These are phyloP conservation scores for Hydrolagus colliei DNA, from an alignment of 2,797 vertebrate genomes.

Conservation along the genomic window DNA sequence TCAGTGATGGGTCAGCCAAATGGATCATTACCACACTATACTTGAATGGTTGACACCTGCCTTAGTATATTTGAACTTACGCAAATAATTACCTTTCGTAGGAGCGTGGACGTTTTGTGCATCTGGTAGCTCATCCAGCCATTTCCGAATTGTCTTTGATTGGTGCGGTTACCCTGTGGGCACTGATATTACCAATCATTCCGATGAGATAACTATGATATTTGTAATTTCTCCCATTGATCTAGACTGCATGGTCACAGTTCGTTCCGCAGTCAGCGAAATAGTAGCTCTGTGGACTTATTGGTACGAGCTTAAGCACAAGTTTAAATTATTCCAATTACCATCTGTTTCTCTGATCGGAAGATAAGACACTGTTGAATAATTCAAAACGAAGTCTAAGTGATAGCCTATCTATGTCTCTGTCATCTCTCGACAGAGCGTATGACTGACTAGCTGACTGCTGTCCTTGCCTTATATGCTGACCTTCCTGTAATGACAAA, in stretches of 20 bases:
- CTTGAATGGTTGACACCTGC: too few species aligned
- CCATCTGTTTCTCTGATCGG: constrained; percentile 39
- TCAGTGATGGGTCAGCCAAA: too few species aligned
- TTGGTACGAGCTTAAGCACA: constrained; percentile 33
- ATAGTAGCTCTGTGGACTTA: constrained; percentile 27
- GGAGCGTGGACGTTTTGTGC: too few species aligned
- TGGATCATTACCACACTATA: too few species aligned
- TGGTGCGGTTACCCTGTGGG: too few species aligned
- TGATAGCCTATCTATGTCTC: constrained; percentile 34
- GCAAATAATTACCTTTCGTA: too few species aligned
- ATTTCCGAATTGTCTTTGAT: too few species aligned
- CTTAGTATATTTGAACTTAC: too few species aligned
- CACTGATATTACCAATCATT: not conserved
- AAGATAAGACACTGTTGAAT: constrained; percentile 40
- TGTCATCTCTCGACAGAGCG: constrained; percentile 37
- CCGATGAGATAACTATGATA: not conserved
- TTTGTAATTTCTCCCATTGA: not conserved
- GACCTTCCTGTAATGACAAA: constrained; percentile 43
- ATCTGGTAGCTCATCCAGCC: too few species aligned
- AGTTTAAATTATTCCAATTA: constrained; percentile 45
- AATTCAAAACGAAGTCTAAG: constrained; percentile 36
- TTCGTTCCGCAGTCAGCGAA: not conserved
- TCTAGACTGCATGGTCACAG: not conserved
- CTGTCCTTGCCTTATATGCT: constrained; percentile 35
- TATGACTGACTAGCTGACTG: constrained; percentile 37